Evolutionary conservation across 2,888 invertebrate species (phyloP), one percentile per base, ranked within the genome.

Genomic region (Sicus ferrugineus): DNA sequence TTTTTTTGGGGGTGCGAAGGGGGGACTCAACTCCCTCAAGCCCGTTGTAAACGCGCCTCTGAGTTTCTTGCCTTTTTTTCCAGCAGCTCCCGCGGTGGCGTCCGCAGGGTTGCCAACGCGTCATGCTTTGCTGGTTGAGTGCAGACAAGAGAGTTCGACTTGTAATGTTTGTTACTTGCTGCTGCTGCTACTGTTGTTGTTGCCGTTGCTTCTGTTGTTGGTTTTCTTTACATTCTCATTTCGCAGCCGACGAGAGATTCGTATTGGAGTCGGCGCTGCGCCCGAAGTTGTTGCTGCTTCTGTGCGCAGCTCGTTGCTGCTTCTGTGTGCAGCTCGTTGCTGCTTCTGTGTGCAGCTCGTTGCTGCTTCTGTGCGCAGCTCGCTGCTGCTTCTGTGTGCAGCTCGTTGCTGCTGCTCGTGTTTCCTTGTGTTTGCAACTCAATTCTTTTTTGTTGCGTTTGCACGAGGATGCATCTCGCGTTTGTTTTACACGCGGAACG

Each of bases 1-100:
- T n/a, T n/a, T n/a, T n/a, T n/a, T n/a, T n/a, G n/a, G n/a, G n/a
- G n/a, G n/a, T n/a, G n/a, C n/a, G n/a, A n/a, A n/a, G n/a, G n/a
- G n/a, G n/a, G n/a, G n/a, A n/a, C n/a, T n/a, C n/a, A n/a, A n/a
- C n/a, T n/a, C n/a, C n/a, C n/a, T n/a, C n/a, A n/a, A n/a, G n/a
- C n/a, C n/a, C n/a, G n/a, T n/a, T n/a, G n/a, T n/a, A n/a, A n/a
- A n/a, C n/a, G n/a, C n/a, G n/a, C n/a, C n/a, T n/a, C n/a, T n/a
- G 42, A 42, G 42, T 42, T 42, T 7, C 34, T 34, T 34, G 42
- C n/a, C n/a, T 42, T 4, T 42, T 42, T 3, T 42, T 28, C 28
- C 48, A 30, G 23, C 63, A 42, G 63, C 46, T 42, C 7, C 66
- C 26, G 56, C 56, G 30, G n/a, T 56, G 46, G 61, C 61, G 61